These are phyloP conservation scores for Pachyramphus minor DNA, from an alignment of 2,113 vertebrate species.

Conservation along the genomic window DNA sequence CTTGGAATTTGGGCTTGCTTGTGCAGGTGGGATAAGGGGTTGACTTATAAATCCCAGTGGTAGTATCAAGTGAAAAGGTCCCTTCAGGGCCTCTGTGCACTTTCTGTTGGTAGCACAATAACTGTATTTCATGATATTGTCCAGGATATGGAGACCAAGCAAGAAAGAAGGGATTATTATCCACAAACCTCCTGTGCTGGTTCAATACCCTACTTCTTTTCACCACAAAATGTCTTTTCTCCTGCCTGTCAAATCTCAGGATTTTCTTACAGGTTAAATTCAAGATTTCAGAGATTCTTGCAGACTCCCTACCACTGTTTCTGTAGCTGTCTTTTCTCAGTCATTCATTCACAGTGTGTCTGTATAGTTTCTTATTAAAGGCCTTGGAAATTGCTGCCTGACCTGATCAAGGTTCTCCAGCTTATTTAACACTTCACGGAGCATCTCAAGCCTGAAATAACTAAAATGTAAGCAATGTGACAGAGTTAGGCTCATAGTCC, in stretches of 20 bases:
- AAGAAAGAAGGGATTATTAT: neutral
- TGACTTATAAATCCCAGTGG: conserved; percentile 1
- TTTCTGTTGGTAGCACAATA: neutral
- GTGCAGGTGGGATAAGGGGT: neutral
- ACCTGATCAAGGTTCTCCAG: neutral
- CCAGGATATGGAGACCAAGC: neutral
- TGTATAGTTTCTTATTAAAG: neutral
- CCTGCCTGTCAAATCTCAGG: neutral
- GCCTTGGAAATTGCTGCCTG: neutral
- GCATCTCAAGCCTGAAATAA: neutral
- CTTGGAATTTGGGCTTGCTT: neutral
- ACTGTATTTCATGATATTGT: neutral
- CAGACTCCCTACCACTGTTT: neutral
- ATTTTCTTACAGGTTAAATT: neutral
- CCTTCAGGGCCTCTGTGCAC: neutral
- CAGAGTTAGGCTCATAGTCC: neutral
- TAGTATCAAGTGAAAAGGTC: neutral
- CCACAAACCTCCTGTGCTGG: neutral
- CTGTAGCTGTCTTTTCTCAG: neutral
- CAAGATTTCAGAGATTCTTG: neutral
- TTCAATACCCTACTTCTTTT: neutral
- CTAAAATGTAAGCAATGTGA: neutral
- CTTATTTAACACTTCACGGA: neutral
- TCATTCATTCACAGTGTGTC: neutral
- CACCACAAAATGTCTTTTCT: neutral